phyloP scores from a whole-genome alignment of 2,888 invertebrate species.

The Apodemia mormo region DNA sequence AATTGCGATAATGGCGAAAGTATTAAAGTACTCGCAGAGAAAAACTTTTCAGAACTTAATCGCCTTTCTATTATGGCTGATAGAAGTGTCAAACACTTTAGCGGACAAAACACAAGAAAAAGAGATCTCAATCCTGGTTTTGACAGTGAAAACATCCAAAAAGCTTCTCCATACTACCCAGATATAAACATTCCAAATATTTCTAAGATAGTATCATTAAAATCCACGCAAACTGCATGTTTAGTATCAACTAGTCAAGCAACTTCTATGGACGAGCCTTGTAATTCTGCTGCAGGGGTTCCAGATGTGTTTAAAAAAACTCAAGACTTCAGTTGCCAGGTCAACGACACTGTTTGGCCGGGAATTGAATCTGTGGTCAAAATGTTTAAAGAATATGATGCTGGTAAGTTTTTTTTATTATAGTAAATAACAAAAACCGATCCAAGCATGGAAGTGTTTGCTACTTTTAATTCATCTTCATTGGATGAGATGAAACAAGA shows the following conservation, averaged over 20 bases:
- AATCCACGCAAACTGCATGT: constrained; percentile 50
- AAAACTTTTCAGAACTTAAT: constrained; percentile 71
- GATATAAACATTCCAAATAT: constrained; percentile 69
- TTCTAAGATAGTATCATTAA: constrained; percentile 66
- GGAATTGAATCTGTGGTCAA: constrained; percentile 73
- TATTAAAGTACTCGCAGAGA: constrained; percentile 67
- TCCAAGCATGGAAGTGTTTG: too few relatives aligned
- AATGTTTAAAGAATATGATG: constrained; percentile 76
- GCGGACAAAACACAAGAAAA: constrained; percentile 59
- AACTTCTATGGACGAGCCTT: constrained; percentile 72
- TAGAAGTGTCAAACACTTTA: constrained; percentile 66
- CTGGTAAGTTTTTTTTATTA: constrained; percentile 58
- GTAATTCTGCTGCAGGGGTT: constrained; percentile 57
- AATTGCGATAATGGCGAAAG: constrained; percentile 51
- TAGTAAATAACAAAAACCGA: too few relatives aligned
- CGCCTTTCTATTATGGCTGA: constrained; percentile 75
- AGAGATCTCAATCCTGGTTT: constrained; percentile 68
- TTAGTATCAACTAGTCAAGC: constrained; percentile 52
- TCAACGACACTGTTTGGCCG: constrained; percentile 64
- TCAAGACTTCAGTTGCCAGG: constrained; percentile 55
- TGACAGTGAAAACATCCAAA: constrained; percentile 68
- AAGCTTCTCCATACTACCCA: constrained; percentile 48
- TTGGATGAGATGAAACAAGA: too few relatives aligned
- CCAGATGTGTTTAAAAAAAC: constrained; percentile 42
- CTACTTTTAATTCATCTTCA: too few relatives aligned